Base-by-base conservation (phyloP, 2,797 vertebrate species). In the Pseudopleuronectes americanus region DNA sequence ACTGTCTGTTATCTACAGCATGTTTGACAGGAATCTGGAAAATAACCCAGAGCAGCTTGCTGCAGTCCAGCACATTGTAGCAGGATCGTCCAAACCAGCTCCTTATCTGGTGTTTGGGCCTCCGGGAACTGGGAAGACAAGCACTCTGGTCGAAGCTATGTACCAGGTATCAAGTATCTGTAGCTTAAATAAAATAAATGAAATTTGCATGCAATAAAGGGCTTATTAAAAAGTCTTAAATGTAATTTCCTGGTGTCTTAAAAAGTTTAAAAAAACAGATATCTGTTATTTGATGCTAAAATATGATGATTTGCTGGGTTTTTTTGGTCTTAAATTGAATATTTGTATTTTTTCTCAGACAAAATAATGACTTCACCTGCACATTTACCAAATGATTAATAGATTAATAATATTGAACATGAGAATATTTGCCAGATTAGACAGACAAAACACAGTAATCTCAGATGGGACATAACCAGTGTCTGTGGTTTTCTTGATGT, bases 41-140 rank as follows among this genome's bases (percentile, higher is more conserved):
- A 68, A 79, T 0, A 99, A 99, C 48, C 83, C 92, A 1, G 94
- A 98, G 82, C 97, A 99, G 84, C 45, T 83, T 17, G 88, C 74
- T 51, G 97, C 97, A 0, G 91, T 99, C 67, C 91, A 82, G 28
- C 92, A 93, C 60, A 97, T 99, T 0, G 92, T 98, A 3, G 92
- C 79, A 0, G 97, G 97, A 2, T 86, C 92, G 4, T 97, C 97
- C 24, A 94, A 95, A 48, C 97, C 97, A 0, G 96, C 97, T 51
- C 97, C 97, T 0, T 96, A 98, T 83, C 90, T 99, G 49, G 94
- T 99, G 86, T 99, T 99, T 23, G 97, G 97, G 4, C 97, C 97
- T 55, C 97, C 97, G 0, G 97, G 97, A 51, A 99, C 97, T 0
- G 97, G 92, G 71, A 92, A 90, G 79, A 90, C 90, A 0, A 64